Conservation (phyloP, 2,113 vertebrate species). For the Hystrix brachyura region DNA sequence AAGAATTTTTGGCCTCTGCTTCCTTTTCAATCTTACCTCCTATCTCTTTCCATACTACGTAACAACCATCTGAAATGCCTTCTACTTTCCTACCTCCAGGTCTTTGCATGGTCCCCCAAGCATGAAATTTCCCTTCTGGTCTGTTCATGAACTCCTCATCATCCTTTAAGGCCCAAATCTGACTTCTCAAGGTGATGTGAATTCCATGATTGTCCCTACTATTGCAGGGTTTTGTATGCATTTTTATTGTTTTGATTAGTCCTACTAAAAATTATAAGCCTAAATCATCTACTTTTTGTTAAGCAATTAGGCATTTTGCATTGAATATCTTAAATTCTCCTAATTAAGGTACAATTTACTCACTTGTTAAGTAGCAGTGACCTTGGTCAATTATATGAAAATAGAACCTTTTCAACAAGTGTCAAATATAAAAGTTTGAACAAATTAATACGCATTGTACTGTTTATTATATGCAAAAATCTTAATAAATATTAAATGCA, state of each 20-base stretch:
- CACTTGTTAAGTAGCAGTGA: slow-evolving; percentile 16
- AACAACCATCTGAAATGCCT: not conserved
- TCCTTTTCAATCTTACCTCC: not conserved
- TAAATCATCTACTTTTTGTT: not conserved
- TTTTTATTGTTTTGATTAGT: not conserved
- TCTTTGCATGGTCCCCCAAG: not conserved
- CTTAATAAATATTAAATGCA: not conserved
- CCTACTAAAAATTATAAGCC: not conserved
- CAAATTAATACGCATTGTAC: not conserved
- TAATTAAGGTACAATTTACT: not conserved
- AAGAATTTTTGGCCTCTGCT: not conserved
- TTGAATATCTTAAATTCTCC: not conserved
- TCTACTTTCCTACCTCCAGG: not conserved
- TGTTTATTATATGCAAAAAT: not conserved
- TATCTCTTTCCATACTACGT: not conserved
- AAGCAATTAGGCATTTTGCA: not conserved
- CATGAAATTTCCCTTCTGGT: not conserved
- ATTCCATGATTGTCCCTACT: not conserved
- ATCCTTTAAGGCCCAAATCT: not conserved
- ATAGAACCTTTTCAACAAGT: not conserved
- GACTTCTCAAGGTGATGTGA: not conserved
- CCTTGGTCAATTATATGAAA: not conserved
- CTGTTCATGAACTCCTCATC: not conserved
- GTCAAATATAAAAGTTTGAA: slow-evolving; percentile 3
- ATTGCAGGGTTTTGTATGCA: not conserved